Base-by-base conservation (phyloP, 2,797 vertebrate genomes). In the Acrocephalus scirpaceus region DNA sequence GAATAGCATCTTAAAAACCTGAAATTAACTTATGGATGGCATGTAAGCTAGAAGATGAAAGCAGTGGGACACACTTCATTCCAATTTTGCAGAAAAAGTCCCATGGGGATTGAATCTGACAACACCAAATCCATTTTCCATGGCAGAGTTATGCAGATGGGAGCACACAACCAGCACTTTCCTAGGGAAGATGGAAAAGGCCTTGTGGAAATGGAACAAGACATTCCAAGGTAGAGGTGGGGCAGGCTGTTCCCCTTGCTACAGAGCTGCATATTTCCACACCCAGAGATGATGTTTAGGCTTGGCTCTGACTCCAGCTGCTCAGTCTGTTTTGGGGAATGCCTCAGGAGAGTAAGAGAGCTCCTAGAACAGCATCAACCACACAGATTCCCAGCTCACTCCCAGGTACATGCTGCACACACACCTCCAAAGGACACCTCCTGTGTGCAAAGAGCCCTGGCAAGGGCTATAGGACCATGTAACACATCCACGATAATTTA, bases 371-470 rank as follows among this genome's bases (percentile, higher is more conserved):
- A 57, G 53, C 0, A 3, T 51, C 10, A 64, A 32, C 19, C 34
- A 21, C 0, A 0, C n/a, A 54, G n/a, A 71, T 53, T 23, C 13
- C 12, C 40, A 60, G 17, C 34, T 79, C 1, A 0, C 25, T 85
- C 42, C 25, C 66, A 82, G 22, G 22, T 69, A 56, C 1, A 0
- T 0, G 2, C 27, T 81, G 44, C 13, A 3, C 27, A 75, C 2
- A 2, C 2, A 5, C 5, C 19, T 82, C 67, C 1, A 0, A 75
- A 42, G 19, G 16, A 32, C 38, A 38, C 38, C 38, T 76, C 34
- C 42, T 54, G 21, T 7, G 6, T 16, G 19, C 21, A 42, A 45
- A 53, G 19, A 66, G 25, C 21, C n/a, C 56, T 64, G 47, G 26
- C 60, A 76, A 51, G 45, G 9, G 17, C 21, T 82, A 11, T 4